A percentile compares a stretch with the other conserved stretches of the same genome.
Conservation (phyloP, 1,140 invertebrate genomes). For the Coboldia fuscipes region DNA sequence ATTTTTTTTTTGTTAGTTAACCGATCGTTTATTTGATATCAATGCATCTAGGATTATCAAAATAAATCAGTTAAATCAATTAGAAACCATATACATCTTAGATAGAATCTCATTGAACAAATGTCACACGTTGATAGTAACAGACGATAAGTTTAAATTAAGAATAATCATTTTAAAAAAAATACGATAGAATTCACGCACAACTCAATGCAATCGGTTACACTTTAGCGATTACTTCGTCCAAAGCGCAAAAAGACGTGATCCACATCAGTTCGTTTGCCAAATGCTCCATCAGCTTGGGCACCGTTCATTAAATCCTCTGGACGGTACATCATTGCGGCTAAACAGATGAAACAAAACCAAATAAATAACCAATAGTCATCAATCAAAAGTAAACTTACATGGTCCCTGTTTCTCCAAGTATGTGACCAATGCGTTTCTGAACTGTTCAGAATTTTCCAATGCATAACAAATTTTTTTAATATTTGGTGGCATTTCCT, state of each 20-base stretch:
- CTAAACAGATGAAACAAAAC: conserved; percentile 2
- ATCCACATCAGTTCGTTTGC: conserved; percentile 53
- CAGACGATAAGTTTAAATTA: no score
- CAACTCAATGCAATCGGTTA: no score
- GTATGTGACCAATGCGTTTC: conserved; percentile 15
- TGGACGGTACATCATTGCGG: conserved; percentile 14
- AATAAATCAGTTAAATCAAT: no score
- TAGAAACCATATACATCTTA: no score
- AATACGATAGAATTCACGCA: no score
- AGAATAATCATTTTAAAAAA: no score
- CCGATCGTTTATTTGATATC: no score
- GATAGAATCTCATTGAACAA: no score
- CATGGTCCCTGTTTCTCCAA: conserved; percentile 19
- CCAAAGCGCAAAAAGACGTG: conserved; percentile 57
- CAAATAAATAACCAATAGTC: background rate
- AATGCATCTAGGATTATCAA: no score
- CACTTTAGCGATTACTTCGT: no score
- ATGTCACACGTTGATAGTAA: no score
- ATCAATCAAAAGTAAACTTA: conserved; percentile 5
- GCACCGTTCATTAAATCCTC: conserved; percentile 12
- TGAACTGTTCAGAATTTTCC: conserved; percentile 18
- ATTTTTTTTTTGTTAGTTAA: no score
- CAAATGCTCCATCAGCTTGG: conserved; percentile 22
- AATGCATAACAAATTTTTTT: conserved; percentile 18
- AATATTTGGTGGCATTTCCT: conserved; percentile 19